phyloP scores from a whole-genome alignment of 2,113 vertebrate genomes.

The Serilophus lunatus region DNA sequence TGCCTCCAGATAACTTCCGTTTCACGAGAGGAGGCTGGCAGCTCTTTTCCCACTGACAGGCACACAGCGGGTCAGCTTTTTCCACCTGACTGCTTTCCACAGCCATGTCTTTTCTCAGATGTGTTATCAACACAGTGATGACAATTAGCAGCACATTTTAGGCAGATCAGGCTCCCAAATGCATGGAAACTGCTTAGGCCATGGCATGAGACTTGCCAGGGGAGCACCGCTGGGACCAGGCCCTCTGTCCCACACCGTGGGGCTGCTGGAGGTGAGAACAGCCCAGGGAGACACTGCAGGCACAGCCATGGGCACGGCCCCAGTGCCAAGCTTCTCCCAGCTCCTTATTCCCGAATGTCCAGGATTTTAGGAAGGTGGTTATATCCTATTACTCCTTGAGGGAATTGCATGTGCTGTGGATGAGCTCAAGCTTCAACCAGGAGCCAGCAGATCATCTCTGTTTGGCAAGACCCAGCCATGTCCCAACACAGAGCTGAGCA shows the following conservation, averaged over 20 bases:
- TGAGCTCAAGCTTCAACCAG: neutral
- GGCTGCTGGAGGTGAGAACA: neutral
- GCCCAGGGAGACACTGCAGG: neutral
- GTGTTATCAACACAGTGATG: neutral
- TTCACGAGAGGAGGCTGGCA: neutral
- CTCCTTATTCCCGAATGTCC: neutral
- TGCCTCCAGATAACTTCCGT: neutral
- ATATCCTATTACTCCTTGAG: neutral
- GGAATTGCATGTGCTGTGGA: neutral
- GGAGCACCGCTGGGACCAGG: neutral
- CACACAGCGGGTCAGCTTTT: neutral
- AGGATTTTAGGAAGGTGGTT: neutral
- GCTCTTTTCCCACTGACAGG: neutral
- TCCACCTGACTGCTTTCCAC: neutral
- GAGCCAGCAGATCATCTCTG: neutral
- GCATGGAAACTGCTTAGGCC: neutral
- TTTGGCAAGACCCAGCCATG: neutral
- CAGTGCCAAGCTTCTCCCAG: neutral
- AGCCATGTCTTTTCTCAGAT: neutral
- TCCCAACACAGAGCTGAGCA: neutral
- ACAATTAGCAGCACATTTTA: neutral
- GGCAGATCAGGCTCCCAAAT: neutral
- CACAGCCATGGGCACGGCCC: accelerated
- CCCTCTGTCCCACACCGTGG: neutral
- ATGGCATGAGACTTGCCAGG: too few relatives aligned